Evolutionary conservation across 1,140 invertebrate genomes (phyloP), one percentile per base, ranked within the genome.

Genomic region (Rhagoletis pomonella): DNA sequence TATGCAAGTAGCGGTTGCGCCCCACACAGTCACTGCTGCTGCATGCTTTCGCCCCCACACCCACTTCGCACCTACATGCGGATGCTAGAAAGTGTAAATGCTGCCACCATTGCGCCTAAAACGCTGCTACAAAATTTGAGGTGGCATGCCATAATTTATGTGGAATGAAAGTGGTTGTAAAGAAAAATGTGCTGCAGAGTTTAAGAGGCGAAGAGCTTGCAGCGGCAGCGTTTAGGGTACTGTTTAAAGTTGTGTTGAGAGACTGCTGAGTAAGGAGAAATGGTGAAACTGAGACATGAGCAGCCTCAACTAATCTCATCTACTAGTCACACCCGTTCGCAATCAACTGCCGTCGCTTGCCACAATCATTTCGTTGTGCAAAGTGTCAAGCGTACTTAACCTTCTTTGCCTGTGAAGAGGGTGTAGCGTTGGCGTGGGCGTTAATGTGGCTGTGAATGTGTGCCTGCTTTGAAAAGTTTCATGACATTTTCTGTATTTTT

Each of bases 401-500:
- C 91, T 91, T 90, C 90, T 92, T 91, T 88, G 88, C 44, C n/a
- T 10, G n/a, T 77, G 58, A 58, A 87, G 47, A 67, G 65, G 50
- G 42, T 29, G 29, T 69, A 73, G 59, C 17, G 84, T 64, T n/a
- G 17, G 50, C 9, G 12, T 58, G 19, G 55, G 65, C 42, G 29
- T 17, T 17, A 47, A 4, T 44, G 19, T 29, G 50, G 55, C 67
- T 73, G 62, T 44, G 42, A 89, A 89, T 88, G 88, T 89, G 89
- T 88, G 19, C 19, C 12, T 87, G 89, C 87, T 90, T 87, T 89
- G 89, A 89, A 87, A 88, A 90, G 90, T 87, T 89, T 88, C 91
- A 90, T 92, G 91, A 92, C 91, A 90, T 92, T 92, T 91, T 90
- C 86, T 89, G 84, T n/a, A n/a, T n/a, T n/a, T n/a, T n/a, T n/a